Conservation (phyloP, 2,113 vertebrate genomes). For the Bambusicola thoracicus region DNA sequence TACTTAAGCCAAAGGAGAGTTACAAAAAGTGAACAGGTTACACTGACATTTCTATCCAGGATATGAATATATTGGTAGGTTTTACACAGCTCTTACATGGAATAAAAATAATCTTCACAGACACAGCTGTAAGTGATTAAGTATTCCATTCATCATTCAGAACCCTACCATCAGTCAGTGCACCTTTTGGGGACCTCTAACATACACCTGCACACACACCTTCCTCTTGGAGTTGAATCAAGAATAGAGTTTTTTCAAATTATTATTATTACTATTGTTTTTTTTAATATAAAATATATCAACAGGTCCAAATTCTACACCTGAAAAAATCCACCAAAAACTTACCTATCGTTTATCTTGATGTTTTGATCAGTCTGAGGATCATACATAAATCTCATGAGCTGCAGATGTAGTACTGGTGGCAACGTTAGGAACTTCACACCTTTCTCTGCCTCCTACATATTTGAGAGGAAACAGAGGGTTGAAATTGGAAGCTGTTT, state of each 20-base stretch:
- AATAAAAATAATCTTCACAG: neutral
- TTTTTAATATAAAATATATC: neutral
- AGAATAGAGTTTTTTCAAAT: neutral
- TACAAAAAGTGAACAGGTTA: neutral
- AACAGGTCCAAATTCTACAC: neutral
- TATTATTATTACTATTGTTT: neutral
- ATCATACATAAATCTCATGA: slow-evolving; percentile 99
- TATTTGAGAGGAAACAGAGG: neutral
- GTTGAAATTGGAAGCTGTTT: neutral
- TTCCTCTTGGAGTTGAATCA: neutral
- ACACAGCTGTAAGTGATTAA: neutral
- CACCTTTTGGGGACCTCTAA: neutral
- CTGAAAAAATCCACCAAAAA: neutral
- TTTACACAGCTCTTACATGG: neutral
- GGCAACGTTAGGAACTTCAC: slow-evolving; percentile 98
- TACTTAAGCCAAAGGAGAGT: neutral
- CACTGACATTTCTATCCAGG: neutral
- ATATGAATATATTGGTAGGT: neutral
- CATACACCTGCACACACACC: fast-evolving
- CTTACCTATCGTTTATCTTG: slow-evolving; percentile 98
- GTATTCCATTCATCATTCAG: neutral
- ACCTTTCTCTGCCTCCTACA: slow-evolving; percentile 96
- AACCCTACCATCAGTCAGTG: neutral
- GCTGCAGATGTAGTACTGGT: slow-evolving; percentile 96
- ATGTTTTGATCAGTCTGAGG: slow-evolving; percentile 99